phyloP scores from a whole-genome alignment of 2,797 vertebrate species.

The Gambusia yucatana region DNA sequence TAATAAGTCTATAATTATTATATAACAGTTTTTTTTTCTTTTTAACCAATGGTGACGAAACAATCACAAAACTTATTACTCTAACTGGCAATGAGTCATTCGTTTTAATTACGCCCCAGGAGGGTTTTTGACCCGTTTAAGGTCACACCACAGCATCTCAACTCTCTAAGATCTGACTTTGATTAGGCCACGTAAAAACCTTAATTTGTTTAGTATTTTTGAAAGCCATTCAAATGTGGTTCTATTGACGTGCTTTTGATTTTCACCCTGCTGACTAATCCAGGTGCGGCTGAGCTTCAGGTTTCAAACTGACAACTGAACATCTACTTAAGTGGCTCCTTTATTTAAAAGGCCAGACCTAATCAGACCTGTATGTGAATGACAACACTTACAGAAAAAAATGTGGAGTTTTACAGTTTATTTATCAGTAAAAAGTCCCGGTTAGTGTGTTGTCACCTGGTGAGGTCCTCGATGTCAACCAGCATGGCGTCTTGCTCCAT shows the following conservation, averaged over 20 bases:
- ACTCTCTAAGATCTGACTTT: not conserved
- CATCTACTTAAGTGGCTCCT: not conserved
- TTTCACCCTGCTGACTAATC: not conserved
- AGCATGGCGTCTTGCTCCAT: conserved; percentile 99
- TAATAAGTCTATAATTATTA: too few relatives aligned
- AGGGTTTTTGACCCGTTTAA: not conserved
- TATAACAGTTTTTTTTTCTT: too few relatives aligned
- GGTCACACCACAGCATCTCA: not conserved
- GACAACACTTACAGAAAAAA: not conserved
- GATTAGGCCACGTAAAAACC: not conserved
- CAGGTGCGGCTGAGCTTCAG: too few relatives aligned
- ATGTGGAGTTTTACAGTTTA: not conserved
- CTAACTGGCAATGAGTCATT: not conserved
- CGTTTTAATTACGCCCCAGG: not conserved
- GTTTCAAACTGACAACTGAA: not conserved
- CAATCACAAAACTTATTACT: not conserved
- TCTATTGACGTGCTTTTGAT: not conserved
- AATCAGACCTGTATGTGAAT: not conserved
- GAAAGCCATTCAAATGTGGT: too few relatives aligned
- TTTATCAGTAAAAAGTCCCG: not conserved
- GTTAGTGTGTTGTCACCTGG: conserved; percentile 82
- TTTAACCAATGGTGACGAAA: too few relatives aligned
- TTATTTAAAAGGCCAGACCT: not conserved
- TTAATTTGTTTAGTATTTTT: not conserved
- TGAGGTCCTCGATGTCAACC: conserved; percentile 98